Evolutionary conservation across 2,797 vertebrate species (phyloP).

Genomic region (Clarias pachynema): DNA sequence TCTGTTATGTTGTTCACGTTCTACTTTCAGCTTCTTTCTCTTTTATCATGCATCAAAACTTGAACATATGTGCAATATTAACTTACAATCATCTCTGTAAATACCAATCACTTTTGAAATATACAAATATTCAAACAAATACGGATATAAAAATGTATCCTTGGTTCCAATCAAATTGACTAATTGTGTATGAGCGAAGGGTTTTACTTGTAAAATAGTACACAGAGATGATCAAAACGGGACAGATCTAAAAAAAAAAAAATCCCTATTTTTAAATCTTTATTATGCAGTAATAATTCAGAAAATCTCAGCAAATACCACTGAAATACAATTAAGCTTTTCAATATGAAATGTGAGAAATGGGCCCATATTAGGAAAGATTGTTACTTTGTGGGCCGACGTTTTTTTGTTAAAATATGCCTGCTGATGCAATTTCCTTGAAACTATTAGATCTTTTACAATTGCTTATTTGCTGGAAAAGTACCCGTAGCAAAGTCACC

Average conservation of each 20-base stretch:
- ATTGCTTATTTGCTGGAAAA: not conserved
- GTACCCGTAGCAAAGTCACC: not conserved
- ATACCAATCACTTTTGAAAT: not conserved
- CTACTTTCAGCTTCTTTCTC: conserved; percentile 24
- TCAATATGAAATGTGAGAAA: not conserved
- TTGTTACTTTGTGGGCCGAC: not conserved
- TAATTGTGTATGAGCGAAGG: not conserved
- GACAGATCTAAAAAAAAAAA: not conserved
- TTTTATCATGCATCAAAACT: conserved; percentile 6
- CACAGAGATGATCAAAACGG: not conserved
- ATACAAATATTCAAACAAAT: not conserved
- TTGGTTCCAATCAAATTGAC: not conserved
- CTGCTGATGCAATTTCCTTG: not conserved
- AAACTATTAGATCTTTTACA: not conserved
- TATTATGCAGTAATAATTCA: not conserved
- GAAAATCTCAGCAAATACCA: not conserved
- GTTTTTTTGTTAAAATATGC: not conserved
- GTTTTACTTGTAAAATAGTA: not conserved
- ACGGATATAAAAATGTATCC: not conserved
- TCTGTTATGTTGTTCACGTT: conserved; percentile 38
- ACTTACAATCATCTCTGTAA: conserved; percentile 8
- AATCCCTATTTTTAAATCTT: too few species aligned
- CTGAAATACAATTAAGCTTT: not conserved
- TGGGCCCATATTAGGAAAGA: not conserved
- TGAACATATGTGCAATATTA: not conserved